Conservation (phyloP, 2,113 vertebrate species). For the Nothocercus julius region DNA sequence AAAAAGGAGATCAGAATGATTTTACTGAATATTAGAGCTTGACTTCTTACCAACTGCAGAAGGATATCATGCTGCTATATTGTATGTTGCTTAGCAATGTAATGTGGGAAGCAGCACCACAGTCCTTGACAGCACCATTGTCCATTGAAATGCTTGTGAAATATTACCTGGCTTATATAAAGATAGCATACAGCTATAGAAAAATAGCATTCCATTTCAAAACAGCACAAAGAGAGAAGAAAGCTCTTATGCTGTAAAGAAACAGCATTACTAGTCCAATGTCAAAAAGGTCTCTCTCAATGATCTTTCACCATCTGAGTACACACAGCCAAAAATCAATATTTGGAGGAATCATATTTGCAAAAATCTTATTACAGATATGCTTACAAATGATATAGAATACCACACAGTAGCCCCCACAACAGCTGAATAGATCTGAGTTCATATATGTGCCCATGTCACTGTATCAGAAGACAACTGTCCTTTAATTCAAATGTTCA, state of each 20-base stretch:
- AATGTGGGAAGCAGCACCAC: slow-evolving; percentile 65
- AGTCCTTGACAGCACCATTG: slow-evolving; percentile 67
- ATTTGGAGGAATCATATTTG: not conserved
- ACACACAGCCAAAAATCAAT: not conserved
- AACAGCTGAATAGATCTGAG: not conserved
- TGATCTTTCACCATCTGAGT: slow-evolving; percentile 17
- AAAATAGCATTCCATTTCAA: slow-evolving; percentile 37
- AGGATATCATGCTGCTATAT: slow-evolving; percentile 64
- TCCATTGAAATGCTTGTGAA: slow-evolving; percentile 66
- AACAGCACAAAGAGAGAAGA: slow-evolving; percentile 18
- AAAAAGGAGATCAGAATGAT: slow-evolving; percentile 43
- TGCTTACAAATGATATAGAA: not conserved
- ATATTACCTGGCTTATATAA: slow-evolving; percentile 67
- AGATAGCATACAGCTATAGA: slow-evolving; percentile 36
- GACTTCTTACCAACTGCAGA: slow-evolving; percentile 50
- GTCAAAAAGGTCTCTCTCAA: slow-evolving; percentile 15
- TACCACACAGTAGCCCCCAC: not conserved
- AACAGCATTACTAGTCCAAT: not conserved
- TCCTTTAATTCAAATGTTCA: not conserved
- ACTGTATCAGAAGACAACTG: not conserved
- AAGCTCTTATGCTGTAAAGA: not conserved
- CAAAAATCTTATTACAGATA: not conserved
- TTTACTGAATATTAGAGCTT: slow-evolving; percentile 39
- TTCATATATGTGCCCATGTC: not conserved
- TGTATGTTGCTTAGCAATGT: slow-evolving; percentile 75